Evolutionary conservation across 2,888 invertebrate species (phyloP), one percentile per base, ranked within the genome.

Genomic region (Rhopalosiphum nymphaeae): DNA sequence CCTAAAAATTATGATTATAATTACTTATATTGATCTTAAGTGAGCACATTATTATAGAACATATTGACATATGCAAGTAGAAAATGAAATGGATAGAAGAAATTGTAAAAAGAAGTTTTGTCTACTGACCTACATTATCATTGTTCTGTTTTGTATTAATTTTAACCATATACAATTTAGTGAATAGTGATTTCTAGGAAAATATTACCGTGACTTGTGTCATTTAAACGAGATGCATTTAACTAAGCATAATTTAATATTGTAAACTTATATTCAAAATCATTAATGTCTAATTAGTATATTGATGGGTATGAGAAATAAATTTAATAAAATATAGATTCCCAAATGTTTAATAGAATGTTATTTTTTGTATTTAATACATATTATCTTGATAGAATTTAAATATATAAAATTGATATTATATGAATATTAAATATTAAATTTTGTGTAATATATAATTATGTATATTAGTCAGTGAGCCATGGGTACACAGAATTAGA

Each of bases 181-280:
- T 67, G 92, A 67, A 88, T 88, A 88, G 86, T 42, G 88, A 88
- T 92, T 92, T 92, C 67, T 88, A 67, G 67, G 29, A 49, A 92
- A 88, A 92, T 67, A 87, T 87, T 67, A 67, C 26, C 87, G 61
- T 87, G 49, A 88, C 49, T 53, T 29, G 92, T 88, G 87, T 53
- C 67, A 16, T 87, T 92, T 61, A 46, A 49, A 61, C 92, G n/a
- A 61, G 61, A 49, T 67, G 87, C 87, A 49, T 91, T n/a, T 53
- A 85, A 85, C 85, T 29, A 78, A n/a, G 26, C 46, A 61, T 67
- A 90, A 46, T 36, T 36, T 9, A 21, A 78, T 78, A 78, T 36
- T 42, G 21, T 21, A 36, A 78, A 9, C 36, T 78, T 7, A 78
- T 7, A 36, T 36, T 36, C 36, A 36, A 53, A 53, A 53, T 21